These are phyloP conservation scores for Zygaena filipendulae DNA, from an alignment of 2,888 invertebrate species.

Conservation along the genomic window DNA sequence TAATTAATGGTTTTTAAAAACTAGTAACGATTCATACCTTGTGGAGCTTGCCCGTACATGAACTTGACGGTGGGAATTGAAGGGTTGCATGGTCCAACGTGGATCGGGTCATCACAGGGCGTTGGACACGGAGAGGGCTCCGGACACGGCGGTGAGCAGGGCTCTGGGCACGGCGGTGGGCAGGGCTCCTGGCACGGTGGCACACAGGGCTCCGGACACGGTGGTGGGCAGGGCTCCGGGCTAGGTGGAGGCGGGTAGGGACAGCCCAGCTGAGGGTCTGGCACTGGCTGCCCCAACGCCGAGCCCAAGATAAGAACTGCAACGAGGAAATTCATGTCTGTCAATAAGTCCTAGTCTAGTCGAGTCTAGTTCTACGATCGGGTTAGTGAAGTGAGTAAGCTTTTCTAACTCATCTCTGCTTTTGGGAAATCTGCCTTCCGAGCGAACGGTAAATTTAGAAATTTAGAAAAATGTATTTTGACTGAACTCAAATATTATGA, in stretches of 20 bases:
- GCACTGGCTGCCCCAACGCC: conserved; percentile 33
- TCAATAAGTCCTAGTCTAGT: background rate
- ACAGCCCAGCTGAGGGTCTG: conserved; percentile 19
- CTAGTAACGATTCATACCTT: too few species aligned
- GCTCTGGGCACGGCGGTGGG: conserved; percentile 10
- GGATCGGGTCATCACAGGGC: conserved; percentile 14
- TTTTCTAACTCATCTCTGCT: too few species aligned
- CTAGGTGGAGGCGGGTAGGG: conserved; percentile 7
- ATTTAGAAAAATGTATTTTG: too few species aligned
- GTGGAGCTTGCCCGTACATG: conserved; percentile 33
- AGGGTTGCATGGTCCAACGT: conserved; percentile 33
- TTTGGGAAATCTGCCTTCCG: too few species aligned
- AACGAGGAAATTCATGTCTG: conserved; percentile 9
- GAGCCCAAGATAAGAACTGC: conserved; percentile 41
- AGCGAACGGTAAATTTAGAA: too few species aligned
- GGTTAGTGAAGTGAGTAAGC: too few species aligned
- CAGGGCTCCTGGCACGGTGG: conserved; percentile 14
- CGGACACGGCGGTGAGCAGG: conserved; percentile 1
- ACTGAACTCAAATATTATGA: too few species aligned
- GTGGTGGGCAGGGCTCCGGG: conserved; percentile 15
- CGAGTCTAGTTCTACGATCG: background rate
- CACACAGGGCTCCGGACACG: conserved; percentile 8
- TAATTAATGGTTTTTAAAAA: too few species aligned
- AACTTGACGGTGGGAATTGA: conserved; percentile 26
- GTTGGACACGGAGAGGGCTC: background rate